Evolutionary conservation across 2,113 vertebrate genomes (phyloP).

Genomic region (Falcunculus frontatus): DNA sequence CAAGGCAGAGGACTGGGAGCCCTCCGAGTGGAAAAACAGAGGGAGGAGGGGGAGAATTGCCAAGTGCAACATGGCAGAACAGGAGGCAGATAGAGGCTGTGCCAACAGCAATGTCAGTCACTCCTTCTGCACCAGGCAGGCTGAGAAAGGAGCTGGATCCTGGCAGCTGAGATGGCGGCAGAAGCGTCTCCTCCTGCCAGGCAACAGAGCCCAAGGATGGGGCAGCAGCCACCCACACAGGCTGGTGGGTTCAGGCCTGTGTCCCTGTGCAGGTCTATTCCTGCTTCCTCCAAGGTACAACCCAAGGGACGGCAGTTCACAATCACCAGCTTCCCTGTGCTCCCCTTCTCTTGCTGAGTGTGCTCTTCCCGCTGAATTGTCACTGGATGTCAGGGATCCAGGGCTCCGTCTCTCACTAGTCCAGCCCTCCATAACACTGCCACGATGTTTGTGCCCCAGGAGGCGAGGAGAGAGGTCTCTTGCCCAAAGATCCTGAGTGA

Average conservation of each 20-base stretch:
- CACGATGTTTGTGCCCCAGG: not conserved
- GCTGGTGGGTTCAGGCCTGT: not conserved
- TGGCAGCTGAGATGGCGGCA: not conserved
- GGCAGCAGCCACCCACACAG: not conserved
- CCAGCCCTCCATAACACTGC: not conserved
- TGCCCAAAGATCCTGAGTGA: not conserved
- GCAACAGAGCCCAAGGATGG: not conserved
- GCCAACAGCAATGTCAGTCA: not conserved
- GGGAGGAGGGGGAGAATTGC: conserved; percentile 7
- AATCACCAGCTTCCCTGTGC: not conserved
- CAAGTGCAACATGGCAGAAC: not conserved
- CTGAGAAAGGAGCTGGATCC: not conserved
- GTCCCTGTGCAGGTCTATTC: not conserved
- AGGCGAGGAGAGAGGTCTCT: not conserved
- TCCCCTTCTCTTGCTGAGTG: not conserved
- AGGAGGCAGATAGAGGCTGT: not conserved
- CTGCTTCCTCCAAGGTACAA: not conserved
- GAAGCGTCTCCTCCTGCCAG: not conserved
- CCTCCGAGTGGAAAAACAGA: not conserved
- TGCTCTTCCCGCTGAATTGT: not conserved
- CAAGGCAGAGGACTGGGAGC: not conserved
- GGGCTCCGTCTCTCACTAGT: not conserved
- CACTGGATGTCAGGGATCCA: not conserved
- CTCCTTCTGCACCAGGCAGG: not conserved
- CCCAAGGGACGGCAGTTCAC: not conserved